Base-by-base conservation (phyloP, 2,797 vertebrate genomes). In the Schizothorax lantsangensis region DNA sequence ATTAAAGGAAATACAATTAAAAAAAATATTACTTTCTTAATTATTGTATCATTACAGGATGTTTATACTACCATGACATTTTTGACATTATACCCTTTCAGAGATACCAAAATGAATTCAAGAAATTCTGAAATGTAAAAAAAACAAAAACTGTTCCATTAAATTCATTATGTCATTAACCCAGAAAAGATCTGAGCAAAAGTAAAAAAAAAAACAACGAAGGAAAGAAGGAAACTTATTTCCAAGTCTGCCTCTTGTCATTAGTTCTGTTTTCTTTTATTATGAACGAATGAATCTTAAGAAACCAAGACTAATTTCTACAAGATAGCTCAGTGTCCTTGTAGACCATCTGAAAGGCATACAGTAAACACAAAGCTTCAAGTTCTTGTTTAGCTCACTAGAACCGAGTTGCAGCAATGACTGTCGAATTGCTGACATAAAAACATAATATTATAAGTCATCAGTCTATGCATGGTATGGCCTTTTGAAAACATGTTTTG, bases 381-480 rank as follows among this genome's bases (percentile, higher is more conserved):
- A 54, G 10, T 38, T 59, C 21, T 12, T 15, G 12, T 81, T 69
- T 40, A 38, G 45, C 64, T 68, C 17, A 7, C 38, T 74, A 15
- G 10, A 64, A 33, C 8, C 1, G 21, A 49, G 40, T n/a, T 38
- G 6, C 57, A 36, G 19, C 69, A 78, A 62, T 54, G 33, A n/a
- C 77, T 62, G 33, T 62, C n/a, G 19, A 72, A 78, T 73, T 33
- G 49, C 17, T 81, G 59, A 71, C 71, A 77, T 87, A 66, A 43
- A 86, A 83, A 81, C 36, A 85, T 88, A 82, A 79, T 79, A 85
- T 80, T 59, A 88, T 75, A 79, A 62, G 45, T 86, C 85, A 87
- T 89, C 77, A 74, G 40, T 68, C 82, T 74, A 69, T 89, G 91
- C 86, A 89, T 88, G 86, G 71, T 78, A 80, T 74, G 73, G 84